Evolutionary conservation across 2,888 invertebrate species (phyloP).

Genomic region (Archips crataeganus): DNA sequence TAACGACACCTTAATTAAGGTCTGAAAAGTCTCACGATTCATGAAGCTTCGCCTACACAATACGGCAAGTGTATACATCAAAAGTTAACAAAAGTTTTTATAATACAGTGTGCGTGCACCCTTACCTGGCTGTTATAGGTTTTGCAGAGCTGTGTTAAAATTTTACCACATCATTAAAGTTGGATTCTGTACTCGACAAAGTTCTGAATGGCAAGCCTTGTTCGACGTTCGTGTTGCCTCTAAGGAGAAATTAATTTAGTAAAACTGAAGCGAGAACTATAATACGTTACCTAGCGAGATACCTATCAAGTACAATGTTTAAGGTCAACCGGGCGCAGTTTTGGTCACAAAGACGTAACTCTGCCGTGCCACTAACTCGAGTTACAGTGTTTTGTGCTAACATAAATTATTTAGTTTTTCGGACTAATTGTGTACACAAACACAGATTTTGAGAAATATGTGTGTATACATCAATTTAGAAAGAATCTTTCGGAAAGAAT

Average conservation of each 20-base stretch:
- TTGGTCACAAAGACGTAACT: background rate
- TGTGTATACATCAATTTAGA: too few species aligned
- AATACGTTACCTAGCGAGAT: background rate
- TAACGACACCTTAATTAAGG: too few species aligned
- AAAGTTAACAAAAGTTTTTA: background rate
- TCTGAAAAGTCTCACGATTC: too few species aligned
- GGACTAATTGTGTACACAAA: too few species aligned
- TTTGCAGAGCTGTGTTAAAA: constrained; percentile 34
- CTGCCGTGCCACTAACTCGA: too few species aligned
- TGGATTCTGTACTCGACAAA: constrained; percentile 9
- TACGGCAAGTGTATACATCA: too few species aligned
- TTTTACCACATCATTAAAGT: constrained; percentile 40
- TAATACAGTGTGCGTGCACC: background rate
- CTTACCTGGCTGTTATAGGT: constrained; percentile 23
- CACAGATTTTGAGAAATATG: too few species aligned
- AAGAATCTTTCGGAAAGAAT: too few species aligned
- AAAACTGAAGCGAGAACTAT: background rate
- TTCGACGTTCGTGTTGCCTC: constrained; percentile 4
- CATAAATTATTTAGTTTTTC: too few species aligned
- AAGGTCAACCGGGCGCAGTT: background rate
- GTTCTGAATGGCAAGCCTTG: constrained; percentile 30
- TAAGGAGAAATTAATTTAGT: background rate
- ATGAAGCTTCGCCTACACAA: too few species aligned
- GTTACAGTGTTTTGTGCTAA: too few species aligned
- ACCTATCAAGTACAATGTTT: background rate